These are phyloP conservation scores for Falco cherrug DNA, from an alignment of 2,797 vertebrate species.

Conservation along the genomic window DNA sequence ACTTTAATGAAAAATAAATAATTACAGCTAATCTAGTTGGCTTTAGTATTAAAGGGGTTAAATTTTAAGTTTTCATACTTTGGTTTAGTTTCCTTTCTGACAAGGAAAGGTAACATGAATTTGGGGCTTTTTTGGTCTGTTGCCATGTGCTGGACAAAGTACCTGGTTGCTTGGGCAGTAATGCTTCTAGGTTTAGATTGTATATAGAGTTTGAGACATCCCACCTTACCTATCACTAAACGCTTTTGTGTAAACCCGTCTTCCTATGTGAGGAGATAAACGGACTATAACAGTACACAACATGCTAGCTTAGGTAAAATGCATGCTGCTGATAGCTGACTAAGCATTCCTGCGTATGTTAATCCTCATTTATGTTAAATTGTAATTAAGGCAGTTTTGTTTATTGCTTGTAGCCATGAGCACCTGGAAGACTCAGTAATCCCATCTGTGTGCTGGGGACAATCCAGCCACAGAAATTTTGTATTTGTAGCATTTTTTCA, in stretches of 20 bases:
- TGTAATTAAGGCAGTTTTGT: neutral
- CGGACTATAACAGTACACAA: neutral
- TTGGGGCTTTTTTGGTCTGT: neutral
- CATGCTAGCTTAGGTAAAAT: neutral
- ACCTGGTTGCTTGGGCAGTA: neutral
- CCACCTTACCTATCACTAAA: neutral
- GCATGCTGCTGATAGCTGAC: neutral
- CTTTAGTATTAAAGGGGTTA: neutral
- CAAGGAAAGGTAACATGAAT: neutral
- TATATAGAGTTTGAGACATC: neutral
- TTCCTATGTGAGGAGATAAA: neutral
- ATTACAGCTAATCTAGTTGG: neutral
- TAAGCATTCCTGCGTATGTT: neutral
- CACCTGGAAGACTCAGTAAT: constrained; percentile 48
- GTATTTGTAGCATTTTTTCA: neutral
- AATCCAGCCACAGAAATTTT: neutral
- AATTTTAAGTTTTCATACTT: neutral
- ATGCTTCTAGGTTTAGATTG: neutral
- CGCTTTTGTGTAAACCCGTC: neutral
- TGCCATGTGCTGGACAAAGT: neutral
- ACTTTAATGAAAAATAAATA: neutral
- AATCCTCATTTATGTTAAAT: constrained; percentile 56
- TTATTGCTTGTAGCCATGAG: constrained; percentile 13
- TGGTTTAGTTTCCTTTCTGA: neutral
- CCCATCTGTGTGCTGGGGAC: neutral